Conservation (phyloP, 2,113 vertebrate genomes). For the Sylvietta virens region DNA sequence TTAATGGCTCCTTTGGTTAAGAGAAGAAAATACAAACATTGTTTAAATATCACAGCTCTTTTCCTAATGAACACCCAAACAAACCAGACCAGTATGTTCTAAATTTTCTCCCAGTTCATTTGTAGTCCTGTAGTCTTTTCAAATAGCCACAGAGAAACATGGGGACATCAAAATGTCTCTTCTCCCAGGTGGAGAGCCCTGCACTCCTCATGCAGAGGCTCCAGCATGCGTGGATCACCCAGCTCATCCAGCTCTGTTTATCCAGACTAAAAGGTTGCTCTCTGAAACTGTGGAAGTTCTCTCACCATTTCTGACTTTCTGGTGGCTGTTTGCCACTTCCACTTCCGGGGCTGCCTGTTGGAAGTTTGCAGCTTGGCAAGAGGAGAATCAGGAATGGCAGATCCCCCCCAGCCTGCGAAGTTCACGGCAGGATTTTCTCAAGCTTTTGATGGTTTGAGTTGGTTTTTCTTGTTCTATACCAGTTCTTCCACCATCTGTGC, state of each 20-base stretch:
- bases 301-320: background rate
- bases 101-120: background rate
- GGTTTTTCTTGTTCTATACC: slow-evolving; percentile 17
- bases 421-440: background rate
- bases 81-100: background rate
- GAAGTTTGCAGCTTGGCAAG: background rate
- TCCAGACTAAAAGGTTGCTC: background rate
- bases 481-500: slow-evolving; percentile 28
- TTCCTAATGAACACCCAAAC: background rate
- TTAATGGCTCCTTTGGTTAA: background rate
- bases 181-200: background rate
- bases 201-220: background rate
- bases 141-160: background rate
- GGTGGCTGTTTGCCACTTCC: background rate
- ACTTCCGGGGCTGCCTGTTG: background rate
- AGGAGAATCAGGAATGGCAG: background rate
- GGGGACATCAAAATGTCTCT: background rate
- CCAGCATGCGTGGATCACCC: background rate
- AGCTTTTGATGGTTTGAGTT: slow-evolving; percentile 26
- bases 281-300: background rate
- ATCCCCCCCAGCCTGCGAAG: background rate
- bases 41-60: background rate
- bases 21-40: background rate
- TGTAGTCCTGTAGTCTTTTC: background rate
- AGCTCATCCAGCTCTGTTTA: background rate